phyloP scores from a whole-genome alignment of 2,888 invertebrate species.

The Idaea straminata region DNA sequence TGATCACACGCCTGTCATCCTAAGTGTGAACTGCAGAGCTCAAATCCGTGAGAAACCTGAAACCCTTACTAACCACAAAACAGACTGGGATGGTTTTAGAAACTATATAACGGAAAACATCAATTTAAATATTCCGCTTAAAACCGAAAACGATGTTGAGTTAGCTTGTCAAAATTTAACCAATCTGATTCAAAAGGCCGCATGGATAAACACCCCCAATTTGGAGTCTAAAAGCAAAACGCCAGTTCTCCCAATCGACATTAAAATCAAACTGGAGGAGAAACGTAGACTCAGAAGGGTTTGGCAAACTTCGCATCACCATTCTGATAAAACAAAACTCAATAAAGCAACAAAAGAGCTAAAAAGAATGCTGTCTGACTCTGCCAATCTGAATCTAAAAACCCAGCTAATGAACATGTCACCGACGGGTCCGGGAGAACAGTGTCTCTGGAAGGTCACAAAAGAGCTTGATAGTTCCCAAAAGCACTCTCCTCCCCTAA shows the following conservation, averaged over 20 bases:
- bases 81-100: constrained; percentile 24
- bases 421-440: not conserved
- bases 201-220: constrained; percentile 2
- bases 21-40: not conserved
- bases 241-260: constrained; percentile 6
- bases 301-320: constrained; percentile 14
- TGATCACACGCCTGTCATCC: not conserved
- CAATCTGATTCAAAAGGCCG: not conserved
- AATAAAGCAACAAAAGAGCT: constrained; percentile 8
- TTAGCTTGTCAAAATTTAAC: constrained; percentile 14
- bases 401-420: constrained; percentile 1
- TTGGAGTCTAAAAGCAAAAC: not conserved
- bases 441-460: constrained; percentile 16
- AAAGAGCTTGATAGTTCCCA: constrained; percentile 10
- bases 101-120: constrained; percentile 15
- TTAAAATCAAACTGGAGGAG: constrained; percentile 8
- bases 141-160: constrained; percentile 23
- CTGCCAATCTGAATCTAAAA: not conserved
- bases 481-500: constrained; percentile 7
- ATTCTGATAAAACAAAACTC: constrained; percentile 8
- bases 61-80: constrained; percentile 15
- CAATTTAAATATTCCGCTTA: constrained; percentile 17
- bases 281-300: constrained; percentile 17
- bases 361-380: not conserved
- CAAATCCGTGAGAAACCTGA: not conserved